Evolutionary conservation across 2,888 invertebrate genomes (phyloP).

Genomic region (Ecdyonurus torrentis): DNA sequence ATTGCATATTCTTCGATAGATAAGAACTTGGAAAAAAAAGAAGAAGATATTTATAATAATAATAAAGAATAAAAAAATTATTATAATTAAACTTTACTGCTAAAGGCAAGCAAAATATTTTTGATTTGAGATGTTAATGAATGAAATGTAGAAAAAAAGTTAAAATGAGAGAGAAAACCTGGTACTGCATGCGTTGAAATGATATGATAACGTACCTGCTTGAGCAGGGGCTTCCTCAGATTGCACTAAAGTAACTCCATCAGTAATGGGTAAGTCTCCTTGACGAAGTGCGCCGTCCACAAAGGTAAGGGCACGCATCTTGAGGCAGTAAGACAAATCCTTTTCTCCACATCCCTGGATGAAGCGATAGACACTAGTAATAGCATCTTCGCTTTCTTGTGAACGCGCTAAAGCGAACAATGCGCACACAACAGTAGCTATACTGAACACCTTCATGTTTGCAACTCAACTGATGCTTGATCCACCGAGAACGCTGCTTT

Average conservation of each 20-base stretch:
- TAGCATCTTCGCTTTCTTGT: conserved; percentile 25
- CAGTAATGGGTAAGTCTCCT: conserved; percentile 40
- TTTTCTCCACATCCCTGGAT: conserved; percentile 52
- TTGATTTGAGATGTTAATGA: too few species aligned
- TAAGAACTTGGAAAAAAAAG: neutral
- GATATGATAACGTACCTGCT: neutral
- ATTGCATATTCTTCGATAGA: neutral
- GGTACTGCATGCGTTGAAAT: too few species aligned
- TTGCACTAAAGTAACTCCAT: conserved; percentile 38
- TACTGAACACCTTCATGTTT: neutral
- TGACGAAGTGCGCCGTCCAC: conserved; percentile 39
- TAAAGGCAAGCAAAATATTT: neutral
- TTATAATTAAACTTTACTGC: neutral
- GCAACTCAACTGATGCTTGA: neutral
- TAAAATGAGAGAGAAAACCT: too few species aligned
- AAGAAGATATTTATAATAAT: neutral
- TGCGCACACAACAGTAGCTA: neutral
- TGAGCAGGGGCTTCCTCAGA: conserved; percentile 21
- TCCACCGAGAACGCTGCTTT: neutral
- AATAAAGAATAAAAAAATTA: too few species aligned
- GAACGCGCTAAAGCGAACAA: neutral
- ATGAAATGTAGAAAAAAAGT: neutral
- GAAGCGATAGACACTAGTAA: conserved; percentile 47
- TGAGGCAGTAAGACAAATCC: conserved; percentile 51
- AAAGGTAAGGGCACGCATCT: conserved; percentile 54